Percentiles rank a stretch among this genome's conserved stretches.
Conservation (phyloP, 2,113 vertebrate genomes). For the Nanorana parkeri region DNA sequence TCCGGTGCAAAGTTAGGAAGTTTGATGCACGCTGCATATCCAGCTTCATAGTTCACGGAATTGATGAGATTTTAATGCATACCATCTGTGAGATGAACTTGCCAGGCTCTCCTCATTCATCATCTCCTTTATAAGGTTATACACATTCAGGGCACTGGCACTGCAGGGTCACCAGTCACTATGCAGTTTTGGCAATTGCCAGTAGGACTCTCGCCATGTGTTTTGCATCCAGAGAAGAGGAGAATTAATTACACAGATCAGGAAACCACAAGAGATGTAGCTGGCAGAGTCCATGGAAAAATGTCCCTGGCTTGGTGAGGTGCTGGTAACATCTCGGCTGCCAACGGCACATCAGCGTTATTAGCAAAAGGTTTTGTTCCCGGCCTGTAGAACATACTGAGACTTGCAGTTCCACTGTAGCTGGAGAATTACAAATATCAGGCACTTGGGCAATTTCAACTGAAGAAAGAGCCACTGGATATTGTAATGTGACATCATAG, state of each 20-base stretch:
- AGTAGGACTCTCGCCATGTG: conserved; percentile 15
- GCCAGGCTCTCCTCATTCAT: neutral
- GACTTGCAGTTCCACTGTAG: too few species aligned
- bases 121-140: neutral
- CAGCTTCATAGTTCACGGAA: neutral
- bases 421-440: too few species aligned
- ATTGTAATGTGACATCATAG: too few species aligned
- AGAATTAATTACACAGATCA: conserved; percentile 20
- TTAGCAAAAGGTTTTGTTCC: too few species aligned
- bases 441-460: too few species aligned
- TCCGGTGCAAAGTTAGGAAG: neutral
- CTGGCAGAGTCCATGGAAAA: neutral
- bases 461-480: too few species aligned
- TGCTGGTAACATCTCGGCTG: neutral
- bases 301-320: neutral
- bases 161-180: neutral
- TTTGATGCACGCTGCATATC: neutral
- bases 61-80: neutral
- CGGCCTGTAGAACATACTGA: too few species aligned
- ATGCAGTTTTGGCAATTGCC: neutral
- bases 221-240: neutral
- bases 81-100: neutral
- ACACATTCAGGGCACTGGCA: neutral
- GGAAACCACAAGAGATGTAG: conserved; percentile 8
- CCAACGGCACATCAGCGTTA: neutral